Base-by-base conservation (phyloP, 2,888 invertebrate species). In the Ernsta delagoae region DNA sequence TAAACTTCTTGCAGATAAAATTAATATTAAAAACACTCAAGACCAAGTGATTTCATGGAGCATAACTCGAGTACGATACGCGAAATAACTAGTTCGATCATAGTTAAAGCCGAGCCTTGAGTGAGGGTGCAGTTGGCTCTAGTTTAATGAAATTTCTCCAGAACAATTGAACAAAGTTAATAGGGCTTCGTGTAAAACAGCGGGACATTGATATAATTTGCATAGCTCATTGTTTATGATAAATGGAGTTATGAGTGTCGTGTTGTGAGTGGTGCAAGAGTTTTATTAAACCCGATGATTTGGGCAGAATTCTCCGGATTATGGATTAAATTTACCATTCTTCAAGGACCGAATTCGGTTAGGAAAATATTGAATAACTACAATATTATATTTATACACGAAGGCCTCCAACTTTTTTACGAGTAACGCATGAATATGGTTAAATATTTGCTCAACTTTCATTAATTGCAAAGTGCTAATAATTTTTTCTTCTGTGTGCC, bases 81-180 rank as follows among this genome's bases (percentile, higher is more conserved):
- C 45, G 60, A 60, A 70, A 54, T 70, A 68, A 75, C 69, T 71
- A 74, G 72, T 74, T 74, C 54, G 72, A 71, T 73, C 69, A 73
- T 75, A 75, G 71, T 72, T 73, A 64, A 67, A 75, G 71, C 72
- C 73, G 59, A 60, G 71, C 71, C 70, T 69, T 48, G 50, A 75
- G 70, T 70, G 62, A 68, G 36, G 62, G 62, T 57, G 59, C 73
- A 78, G 71, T 76, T 75, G 64, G 61, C 72, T 73, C 72, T 77
- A 78, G 77, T 79, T 80, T 79, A 81, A 81, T 82, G 79, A 81
- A 82, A 81, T 82, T 81, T 79, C 81, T 80, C 77, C 65, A 54
- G 74, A 79, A 80, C 73, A 69, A 67, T 72, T 64, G 54, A 41
- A 64, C 63, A 56, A 56, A 64, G 63, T 41, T 53, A 76, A 75